Percentiles rank a stretch among this genome's conserved stretches.
Conservation (phyloP, 1,140 invertebrate species). For the Eufriesea mexicana region DNA sequence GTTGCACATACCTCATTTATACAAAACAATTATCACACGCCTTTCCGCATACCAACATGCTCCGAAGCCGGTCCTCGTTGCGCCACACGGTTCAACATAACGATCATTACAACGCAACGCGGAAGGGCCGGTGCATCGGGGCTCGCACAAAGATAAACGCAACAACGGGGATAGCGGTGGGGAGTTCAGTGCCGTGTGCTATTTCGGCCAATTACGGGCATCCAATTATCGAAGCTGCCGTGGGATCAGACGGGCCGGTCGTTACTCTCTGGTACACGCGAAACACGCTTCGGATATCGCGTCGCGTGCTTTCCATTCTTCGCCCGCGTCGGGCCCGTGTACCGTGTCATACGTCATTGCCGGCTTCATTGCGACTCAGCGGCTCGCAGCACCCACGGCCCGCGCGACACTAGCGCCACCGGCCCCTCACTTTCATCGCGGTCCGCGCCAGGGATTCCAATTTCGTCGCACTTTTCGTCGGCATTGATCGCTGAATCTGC, state of each 20-base stretch:
- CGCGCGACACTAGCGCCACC: constrained; percentile 1
- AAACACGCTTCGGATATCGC: constrained; percentile 69
- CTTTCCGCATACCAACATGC: background rate
- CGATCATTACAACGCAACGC: background rate
- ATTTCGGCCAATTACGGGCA: constrained; percentile 70
- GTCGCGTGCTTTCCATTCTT: constrained; percentile 68
- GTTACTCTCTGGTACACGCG: constrained; percentile 65
- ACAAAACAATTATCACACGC: background rate
- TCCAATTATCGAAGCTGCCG: constrained; percentile 68
- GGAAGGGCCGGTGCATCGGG: background rate
- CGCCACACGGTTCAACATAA: no score
- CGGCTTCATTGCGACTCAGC: constrained; percentile 62
- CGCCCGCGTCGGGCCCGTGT: constrained; percentile 34
- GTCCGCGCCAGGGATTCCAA: constrained; percentile 56
- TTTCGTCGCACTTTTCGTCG: constrained; percentile 59
- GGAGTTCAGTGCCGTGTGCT: constrained; percentile 35
- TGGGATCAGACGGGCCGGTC: constrained; percentile 35
- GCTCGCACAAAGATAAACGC: background rate
- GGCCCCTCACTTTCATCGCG: constrained; percentile 41
- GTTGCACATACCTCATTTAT: background rate
- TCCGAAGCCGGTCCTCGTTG: background rate
- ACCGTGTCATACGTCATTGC: constrained; percentile 65
- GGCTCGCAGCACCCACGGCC: no score
- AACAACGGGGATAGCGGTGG: background rate
- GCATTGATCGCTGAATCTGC: constrained; percentile 49